Evolutionary conservation across 1,140 invertebrate species (phyloP).

Genomic region (Zaprionus africanus): DNA sequence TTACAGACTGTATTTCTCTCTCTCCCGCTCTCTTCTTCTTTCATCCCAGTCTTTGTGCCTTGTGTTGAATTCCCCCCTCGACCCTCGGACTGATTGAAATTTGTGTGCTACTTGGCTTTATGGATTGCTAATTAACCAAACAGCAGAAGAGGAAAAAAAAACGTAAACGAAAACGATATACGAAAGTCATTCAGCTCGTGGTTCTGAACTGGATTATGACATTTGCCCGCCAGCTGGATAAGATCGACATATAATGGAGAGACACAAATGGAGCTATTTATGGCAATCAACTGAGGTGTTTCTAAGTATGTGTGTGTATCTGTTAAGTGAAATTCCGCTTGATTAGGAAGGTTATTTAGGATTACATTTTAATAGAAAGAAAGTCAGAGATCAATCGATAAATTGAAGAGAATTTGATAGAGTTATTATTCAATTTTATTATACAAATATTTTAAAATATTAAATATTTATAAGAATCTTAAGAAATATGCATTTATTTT

Average conservation of each 20-base stretch:
- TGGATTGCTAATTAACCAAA: conserved; percentile 72
- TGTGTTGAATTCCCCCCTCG: not conserved
- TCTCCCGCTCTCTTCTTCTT: not conserved
- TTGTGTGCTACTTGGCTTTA: conserved; percentile 77
- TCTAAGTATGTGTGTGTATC: not conserved
- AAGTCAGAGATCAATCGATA: not conserved
- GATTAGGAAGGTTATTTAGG: not conserved
- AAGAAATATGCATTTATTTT: too few species aligned
- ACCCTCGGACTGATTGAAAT: conserved; percentile 65
- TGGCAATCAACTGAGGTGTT: conserved; percentile 8
- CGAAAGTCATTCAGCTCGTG: conserved; percentile 12
- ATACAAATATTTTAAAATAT: not conserved
- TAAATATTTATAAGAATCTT: too few species aligned
- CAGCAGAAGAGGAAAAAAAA: conserved; percentile 8
- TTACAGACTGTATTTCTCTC: not conserved
- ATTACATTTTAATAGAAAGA: not conserved
- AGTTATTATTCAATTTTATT: not conserved
- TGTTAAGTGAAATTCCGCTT: not conserved
- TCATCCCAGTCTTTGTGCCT: not conserved
- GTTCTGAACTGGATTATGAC: conserved; percentile 21
- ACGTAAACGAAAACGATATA: not conserved
- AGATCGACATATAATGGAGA: conserved; percentile 6
- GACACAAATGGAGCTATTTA: conserved; percentile 15
- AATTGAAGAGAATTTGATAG: not conserved
- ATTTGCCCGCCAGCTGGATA: conserved; percentile 5